These are phyloP conservation scores for Drosophila suzukii DNA, from an alignment of 1,140 invertebrate species.

Conservation along the genomic window DNA sequence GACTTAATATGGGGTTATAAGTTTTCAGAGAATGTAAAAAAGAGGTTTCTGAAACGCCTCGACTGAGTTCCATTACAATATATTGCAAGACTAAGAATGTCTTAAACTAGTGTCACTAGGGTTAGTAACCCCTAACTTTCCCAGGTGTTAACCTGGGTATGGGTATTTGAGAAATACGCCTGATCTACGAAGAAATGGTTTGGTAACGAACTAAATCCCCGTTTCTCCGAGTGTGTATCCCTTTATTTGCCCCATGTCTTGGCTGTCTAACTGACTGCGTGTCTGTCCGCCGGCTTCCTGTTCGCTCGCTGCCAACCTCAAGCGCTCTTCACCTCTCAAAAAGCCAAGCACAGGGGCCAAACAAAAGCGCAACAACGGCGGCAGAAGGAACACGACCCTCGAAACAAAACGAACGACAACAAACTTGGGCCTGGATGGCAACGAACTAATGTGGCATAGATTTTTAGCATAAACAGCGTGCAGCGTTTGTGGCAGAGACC, in stretches of 20 bases:
- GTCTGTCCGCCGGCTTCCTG: constrained; percentile 18
- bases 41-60: too few relatives aligned
- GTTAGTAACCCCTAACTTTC: too few relatives aligned
- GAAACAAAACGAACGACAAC: constrained; percentile 56
- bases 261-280: constrained; percentile 22
- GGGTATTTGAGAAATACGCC: too few relatives aligned
- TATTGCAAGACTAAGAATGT: too few relatives aligned
- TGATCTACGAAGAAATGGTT: too few relatives aligned
- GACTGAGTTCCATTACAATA: too few relatives aligned
- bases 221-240: constrained; percentile 16
- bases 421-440: constrained; percentile 50
- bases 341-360: constrained; percentile 36
- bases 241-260: constrained; percentile 15
- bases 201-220: too few relatives aligned
- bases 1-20: too few relatives aligned
- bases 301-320: constrained; percentile 61
- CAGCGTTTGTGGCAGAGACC: constrained; percentile 55
- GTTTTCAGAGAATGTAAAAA: too few relatives aligned
- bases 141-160: too few relatives aligned
- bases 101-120: too few relatives aligned
- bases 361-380: constrained; percentile 70
- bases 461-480: constrained; percentile 73
- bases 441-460: constrained; percentile 80
- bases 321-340: constrained; percentile 72
- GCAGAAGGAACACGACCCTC: constrained; percentile 56